These are phyloP conservation scores for Nilaparvata lugens DNA, from an alignment of 1,140 invertebrate species.

Conservation along the genomic window DNA sequence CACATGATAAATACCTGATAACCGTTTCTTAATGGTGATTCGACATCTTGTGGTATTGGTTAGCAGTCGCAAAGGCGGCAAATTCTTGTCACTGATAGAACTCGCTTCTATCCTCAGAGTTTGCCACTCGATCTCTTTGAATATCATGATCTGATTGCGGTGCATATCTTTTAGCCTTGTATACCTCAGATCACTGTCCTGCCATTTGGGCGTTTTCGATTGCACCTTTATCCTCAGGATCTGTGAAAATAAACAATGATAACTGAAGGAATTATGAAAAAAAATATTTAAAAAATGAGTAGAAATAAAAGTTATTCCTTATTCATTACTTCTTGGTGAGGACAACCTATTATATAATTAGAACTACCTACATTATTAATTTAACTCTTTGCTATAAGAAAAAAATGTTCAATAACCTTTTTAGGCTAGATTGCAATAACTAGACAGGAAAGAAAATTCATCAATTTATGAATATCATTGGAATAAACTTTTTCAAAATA, in stretches of 20 bases:
- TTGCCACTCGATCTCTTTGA: conserved; percentile 98
- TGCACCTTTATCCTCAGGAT: conserved; percentile 86
- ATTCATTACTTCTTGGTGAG: background rate
- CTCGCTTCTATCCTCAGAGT: conserved; percentile 88
- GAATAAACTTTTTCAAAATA: too few species aligned
- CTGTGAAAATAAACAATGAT: conserved; percentile 41
- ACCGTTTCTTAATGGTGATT: conserved; percentile 92
- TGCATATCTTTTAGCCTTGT: conserved; percentile 85
- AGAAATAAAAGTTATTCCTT: background rate
- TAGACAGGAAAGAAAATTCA: too few species aligned
- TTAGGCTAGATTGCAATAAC: too few species aligned
- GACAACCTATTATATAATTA: too few species aligned
- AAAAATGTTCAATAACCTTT: too few species aligned
- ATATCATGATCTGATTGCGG: conserved; percentile 84
- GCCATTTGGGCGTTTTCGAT: conserved; percentile 86
- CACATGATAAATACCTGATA: conserved; percentile 53
- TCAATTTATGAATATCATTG: too few species aligned
- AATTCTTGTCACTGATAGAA: conserved; percentile 64
- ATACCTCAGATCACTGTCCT: conserved; percentile 67
- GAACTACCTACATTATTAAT: too few species aligned
- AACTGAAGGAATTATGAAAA: conserved; percentile 15
- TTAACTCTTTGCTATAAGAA: too few species aligned
- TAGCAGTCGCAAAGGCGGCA: conserved; percentile 84
- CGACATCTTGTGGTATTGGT: conserved; percentile 92
- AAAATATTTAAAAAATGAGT: background rate